A percentile compares a stretch with the other conserved stretches of the same genome.
phyloP scores from a whole-genome alignment of 2,797 vertebrate genomes.

The Tinamus major region DNA sequence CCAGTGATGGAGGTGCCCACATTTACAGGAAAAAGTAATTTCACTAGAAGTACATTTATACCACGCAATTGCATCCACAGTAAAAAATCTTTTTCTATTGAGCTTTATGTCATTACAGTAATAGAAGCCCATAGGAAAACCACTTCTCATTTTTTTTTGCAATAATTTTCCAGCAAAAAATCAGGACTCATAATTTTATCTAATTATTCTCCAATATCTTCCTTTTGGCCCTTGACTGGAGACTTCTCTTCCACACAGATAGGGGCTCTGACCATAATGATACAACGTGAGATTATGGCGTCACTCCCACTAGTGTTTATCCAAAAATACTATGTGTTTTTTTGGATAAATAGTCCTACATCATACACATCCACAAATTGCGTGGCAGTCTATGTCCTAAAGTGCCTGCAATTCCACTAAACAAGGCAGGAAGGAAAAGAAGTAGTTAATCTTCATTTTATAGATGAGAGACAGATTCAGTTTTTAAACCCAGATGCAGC shows the following conservation, averaged over 20 bases:
- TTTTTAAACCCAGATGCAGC: neutral
- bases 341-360: neutral
- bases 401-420: neutral
- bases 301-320: neutral
- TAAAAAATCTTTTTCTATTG: neutral
- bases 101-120: neutral
- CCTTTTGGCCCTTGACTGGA: neutral
- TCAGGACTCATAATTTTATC: neutral
- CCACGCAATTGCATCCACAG: neutral
- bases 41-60: neutral
- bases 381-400: neutral
- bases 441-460: neutral
- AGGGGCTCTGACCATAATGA: neutral
- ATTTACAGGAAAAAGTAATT: neutral
- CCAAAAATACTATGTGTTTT: neutral
- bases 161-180: neutral
- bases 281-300: fast-evolving
- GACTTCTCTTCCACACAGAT: neutral
- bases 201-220: neutral
- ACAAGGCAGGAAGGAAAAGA: neutral
- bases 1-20: neutral
- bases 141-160: neutral
- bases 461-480: neutral
- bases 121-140: neutral
- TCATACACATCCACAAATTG: fast-evolving